Percentiles rank a stretch among this genome's conserved stretches.
phyloP scores from a whole-genome alignment of 2,797 vertebrate genomes.

The Champsocephalus gunnari region DNA sequence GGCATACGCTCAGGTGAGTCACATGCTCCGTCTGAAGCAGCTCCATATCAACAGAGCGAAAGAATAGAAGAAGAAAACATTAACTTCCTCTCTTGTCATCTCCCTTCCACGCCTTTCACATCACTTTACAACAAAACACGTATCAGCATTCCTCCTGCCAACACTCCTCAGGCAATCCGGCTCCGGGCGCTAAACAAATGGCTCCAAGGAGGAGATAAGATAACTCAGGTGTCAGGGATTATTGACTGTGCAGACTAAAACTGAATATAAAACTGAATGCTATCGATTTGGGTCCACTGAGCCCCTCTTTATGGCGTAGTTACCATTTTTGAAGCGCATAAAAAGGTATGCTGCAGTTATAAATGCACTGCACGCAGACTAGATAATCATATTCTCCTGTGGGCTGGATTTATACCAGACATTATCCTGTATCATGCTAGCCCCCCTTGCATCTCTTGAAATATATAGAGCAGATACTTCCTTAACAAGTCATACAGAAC shows the following conservation, averaged over 20 bases:
- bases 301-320: constrained; percentile 46
- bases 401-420: constrained; percentile 18
- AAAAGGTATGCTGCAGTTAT: constrained; percentile 35
- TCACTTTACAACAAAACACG: constrained; percentile 38
- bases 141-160: constrained; percentile 54
- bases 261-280: constrained; percentile 61
- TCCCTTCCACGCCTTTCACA: constrained; percentile 39
- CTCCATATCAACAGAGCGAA: constrained; percentile 21
- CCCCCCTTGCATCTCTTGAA: neutral
- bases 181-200: constrained; percentile 40
- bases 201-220: constrained; percentile 49
- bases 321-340: constrained; percentile 47
- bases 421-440: neutral
- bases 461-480: constrained; percentile 2
- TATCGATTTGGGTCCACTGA: constrained; percentile 58
- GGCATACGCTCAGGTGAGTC: constrained; percentile 36
- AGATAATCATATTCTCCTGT: constrained; percentile 19
- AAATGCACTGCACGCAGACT: constrained; percentile 32
- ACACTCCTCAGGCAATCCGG: constrained; percentile 32
- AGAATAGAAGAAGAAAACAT: constrained; percentile 3
- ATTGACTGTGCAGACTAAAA: constrained; percentile 55
- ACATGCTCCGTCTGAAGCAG: constrained; percentile 12
- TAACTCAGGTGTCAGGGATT: constrained; percentile 55
- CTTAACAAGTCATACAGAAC: constrained; percentile 4
- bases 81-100: constrained; percentile 20